Evolutionary conservation across 2,888 invertebrate species (phyloP), one percentile per base, ranked within the genome.

Genomic region (Pterostichus niger): DNA sequence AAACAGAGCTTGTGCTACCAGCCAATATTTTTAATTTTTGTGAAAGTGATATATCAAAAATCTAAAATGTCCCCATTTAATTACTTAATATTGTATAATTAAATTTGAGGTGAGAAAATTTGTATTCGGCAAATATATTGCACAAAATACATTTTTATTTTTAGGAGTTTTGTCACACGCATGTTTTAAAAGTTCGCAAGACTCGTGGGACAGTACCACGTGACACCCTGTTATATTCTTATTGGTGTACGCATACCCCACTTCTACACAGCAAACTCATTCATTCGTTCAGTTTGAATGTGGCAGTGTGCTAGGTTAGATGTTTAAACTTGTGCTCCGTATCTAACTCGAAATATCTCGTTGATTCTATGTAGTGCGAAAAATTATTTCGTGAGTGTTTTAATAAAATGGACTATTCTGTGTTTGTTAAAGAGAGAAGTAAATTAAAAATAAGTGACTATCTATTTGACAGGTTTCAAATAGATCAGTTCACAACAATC

Each of bases 381-480:
- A 64, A 49, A 44, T 44, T 44, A 44, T 15, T 44, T 71, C 40
- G 44, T 40, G 68, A 44, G 68, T 71, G 68, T 64, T 64, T 2
- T 13, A 71, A 56, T 9, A 56, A 80, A 54, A 80, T 80, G 80
- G 46, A 80, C 49, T 1, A n/a, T 68, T 68, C 46, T 68, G 52
- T 68, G 35, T 68, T 15, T 49, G 24, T 68, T 15, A 17, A 15
- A 49, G n/a, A 49, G 5, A 11, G 11, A 56, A 56, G 13, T 56
- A 56, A 56, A 71, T 71, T 13, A 64, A 13, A 13, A 15, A 17
- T 9, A 17, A 33, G 82, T 82, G 82, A 75, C 75, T 75, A 75
- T 49, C 73, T 75, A 71, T 82, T 82, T 82, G 82, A 82, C 82
- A 9, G 82, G 82, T 75, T 52, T 82, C 82, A 82, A 82, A 44